Evolutionary conservation across 2,888 invertebrate genomes (phyloP).

Genomic region (Himalopsyche tibetana): DNA sequence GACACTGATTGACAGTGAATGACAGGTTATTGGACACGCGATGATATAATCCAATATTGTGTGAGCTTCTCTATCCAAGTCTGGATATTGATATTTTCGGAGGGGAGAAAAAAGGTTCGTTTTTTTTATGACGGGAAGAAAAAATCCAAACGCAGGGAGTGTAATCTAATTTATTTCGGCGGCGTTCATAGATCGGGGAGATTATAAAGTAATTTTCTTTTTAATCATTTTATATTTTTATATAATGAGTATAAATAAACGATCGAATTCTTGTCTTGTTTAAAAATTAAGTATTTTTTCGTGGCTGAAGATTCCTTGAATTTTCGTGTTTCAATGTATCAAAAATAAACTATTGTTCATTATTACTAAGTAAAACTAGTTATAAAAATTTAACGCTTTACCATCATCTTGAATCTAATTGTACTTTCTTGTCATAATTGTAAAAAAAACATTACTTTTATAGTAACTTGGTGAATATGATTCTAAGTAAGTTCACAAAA

Average conservation of each 20-base stretch:
- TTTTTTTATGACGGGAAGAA: constrained; percentile 45
- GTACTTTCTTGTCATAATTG: no score
- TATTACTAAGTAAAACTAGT: no score
- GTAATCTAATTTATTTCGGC: constrained; percentile 55
- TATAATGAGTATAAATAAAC: not conserved
- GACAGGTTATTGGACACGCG: constrained; percentile 65
- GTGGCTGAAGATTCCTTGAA: no score
- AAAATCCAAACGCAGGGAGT: constrained; percentile 48
- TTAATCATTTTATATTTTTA: not conserved
- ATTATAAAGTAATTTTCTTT: constrained; percentile 3
- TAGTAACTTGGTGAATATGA: no score
- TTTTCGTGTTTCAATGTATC: no score
- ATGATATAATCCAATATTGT: constrained; percentile 65
- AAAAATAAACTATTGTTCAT: no score
- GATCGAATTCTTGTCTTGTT: not conserved
- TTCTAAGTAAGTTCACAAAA: no score
- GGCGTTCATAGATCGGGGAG: not conserved
- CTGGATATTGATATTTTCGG: constrained; percentile 62
- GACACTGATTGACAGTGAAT: constrained; percentile 63
- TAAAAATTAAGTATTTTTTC: no score
- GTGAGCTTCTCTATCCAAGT: constrained; percentile 43
- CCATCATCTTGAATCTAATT: no score
- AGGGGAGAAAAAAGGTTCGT: constrained; percentile 48
- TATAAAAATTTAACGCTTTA: no score
- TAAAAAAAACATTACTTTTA: no score